phyloP scores from a whole-genome alignment of 2,113 vertebrate species.

The Empidonax traillii region DNA sequence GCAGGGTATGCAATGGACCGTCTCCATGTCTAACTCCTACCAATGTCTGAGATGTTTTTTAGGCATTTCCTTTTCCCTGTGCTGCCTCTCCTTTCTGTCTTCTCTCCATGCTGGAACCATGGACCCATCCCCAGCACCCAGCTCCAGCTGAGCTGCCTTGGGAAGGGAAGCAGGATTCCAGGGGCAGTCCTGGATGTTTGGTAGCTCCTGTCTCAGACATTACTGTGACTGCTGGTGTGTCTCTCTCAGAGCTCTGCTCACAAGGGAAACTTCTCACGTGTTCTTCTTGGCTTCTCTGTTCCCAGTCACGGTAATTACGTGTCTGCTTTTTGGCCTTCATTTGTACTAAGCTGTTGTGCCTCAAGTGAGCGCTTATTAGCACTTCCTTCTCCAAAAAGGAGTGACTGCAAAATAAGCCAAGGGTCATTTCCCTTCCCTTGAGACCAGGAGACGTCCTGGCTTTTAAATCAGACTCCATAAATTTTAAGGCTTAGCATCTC shows the following conservation, averaged over 20 bases:
- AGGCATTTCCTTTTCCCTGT: neutral
- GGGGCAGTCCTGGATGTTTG: neutral
- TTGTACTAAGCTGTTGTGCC: slow-evolving; percentile 8
- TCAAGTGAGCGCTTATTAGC: slow-evolving; percentile 10
- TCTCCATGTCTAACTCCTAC: neutral
- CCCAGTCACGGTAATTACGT: neutral
- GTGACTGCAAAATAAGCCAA: slow-evolving; percentile 56
- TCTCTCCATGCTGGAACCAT: neutral
- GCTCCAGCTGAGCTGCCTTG: neutral
- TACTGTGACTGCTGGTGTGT: neutral
- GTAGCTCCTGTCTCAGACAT: neutral
- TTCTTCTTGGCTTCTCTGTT: slow-evolving; percentile 8
- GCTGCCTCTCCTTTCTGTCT: neutral
- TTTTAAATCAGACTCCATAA: slow-evolving; percentile 31
- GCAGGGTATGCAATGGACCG: fast-evolving
- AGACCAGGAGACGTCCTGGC: slow-evolving; percentile 18
- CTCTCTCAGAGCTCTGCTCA: neutral
- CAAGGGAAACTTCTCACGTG: neutral
- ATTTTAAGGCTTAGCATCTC: slow-evolving; percentile 20
- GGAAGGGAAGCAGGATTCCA: neutral
- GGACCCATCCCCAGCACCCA: neutral
- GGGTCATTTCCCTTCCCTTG: slow-evolving; percentile 58
- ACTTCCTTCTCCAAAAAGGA: slow-evolving; percentile 52
- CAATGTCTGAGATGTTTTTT: fast-evolving
- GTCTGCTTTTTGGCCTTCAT: slow-evolving; percentile 2